A percentile compares a stretch with the other conserved stretches of the same genome.
Evolutionary conservation across 1,140 invertebrate genomes (phyloP).

Genomic region (Berghia stephanieae): DNA sequence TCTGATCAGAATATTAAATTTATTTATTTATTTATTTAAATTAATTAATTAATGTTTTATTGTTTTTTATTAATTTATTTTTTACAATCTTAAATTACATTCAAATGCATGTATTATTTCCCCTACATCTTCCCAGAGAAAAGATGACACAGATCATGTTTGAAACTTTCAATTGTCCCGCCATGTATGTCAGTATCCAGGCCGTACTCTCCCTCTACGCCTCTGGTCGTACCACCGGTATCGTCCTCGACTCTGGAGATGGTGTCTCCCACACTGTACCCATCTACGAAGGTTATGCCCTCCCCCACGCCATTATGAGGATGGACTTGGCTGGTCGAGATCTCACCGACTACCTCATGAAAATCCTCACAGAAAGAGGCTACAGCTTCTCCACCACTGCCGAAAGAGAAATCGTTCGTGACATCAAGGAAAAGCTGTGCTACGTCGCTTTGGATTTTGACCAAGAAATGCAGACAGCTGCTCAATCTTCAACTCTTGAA

Average conservation of each 20-base stretch:
- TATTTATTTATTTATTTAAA: no score
- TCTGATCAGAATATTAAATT: no score
- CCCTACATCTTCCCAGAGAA: no score
- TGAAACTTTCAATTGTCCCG: constrained; percentile 82
- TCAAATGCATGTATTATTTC: no score
- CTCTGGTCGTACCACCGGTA: constrained; percentile 94
- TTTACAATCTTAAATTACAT: no score
- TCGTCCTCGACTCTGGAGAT: constrained; percentile 91
- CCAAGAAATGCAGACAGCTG: constrained; percentile 93
- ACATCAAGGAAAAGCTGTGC: constrained; percentile 83
- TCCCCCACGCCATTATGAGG: constrained; percentile 83
- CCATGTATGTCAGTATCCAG: constrained; percentile 69
- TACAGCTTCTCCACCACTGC: constrained; percentile 92
- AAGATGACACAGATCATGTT: constrained; percentile 54
- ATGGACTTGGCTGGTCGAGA: constrained; percentile 92
- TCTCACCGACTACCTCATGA: constrained; percentile 96
- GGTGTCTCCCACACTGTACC: constrained; percentile 94
- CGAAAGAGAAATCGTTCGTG: constrained; percentile 56
- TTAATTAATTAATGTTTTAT: no score
- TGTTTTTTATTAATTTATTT: no score
- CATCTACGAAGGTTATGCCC: constrained; percentile 81
- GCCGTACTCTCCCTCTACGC: constrained; percentile 92
- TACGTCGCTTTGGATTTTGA: constrained; percentile 94
- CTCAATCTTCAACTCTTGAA: constrained; percentile 65
- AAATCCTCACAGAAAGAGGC: constrained; percentile 91